Base-by-base conservation (phyloP, 2,113 vertebrate species). In the Balaeniceps rex region DNA sequence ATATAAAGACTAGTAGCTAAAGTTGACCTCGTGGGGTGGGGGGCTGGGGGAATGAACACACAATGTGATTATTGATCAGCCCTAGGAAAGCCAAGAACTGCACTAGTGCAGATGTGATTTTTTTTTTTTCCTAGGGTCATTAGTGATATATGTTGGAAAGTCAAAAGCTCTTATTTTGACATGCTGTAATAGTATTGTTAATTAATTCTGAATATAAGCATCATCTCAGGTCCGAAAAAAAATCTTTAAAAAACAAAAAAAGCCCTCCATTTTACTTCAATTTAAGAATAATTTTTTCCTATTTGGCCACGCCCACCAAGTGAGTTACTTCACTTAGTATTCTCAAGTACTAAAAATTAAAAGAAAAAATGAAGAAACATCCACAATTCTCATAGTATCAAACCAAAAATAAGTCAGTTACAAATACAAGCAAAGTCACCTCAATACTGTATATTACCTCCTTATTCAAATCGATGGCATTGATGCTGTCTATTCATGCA, bases 31-130 rank as follows among this genome's bases (percentile, higher is more conserved):
- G 0, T 1, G 1, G 88, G 46, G 51, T 86, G 34, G 64, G 58
- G 82, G 93, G 40, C 24, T 74, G 44, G 33, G 7, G 49, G 87
- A 89, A 94, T 94, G 83, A 96, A 94, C 90, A 78, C 86, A 95
- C 87, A 95, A 86, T 82, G 47, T 63, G 70, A 96, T 97, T 94
- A 97, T 77, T 92, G 93, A 88, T 95, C 82, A 93, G 79, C 26
- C 71, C 88, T 90, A 87, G 83, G 83, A 95, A 94, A 83, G 68
- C 57, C 88, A 94, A 93, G 69, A 84, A 90, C 64, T 76, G 78
- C 89, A 83, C 4, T 9, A 70, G 54, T 57, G 55, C 76, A 90
- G 91, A 88, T 58, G 83, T 60, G 60, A 65, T 63, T 69, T 80
- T 80, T 33, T 92, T 92, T 12, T 83, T 38, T 65, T 74, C 81